Evolutionary conservation across 1,140 invertebrate genomes (phyloP), one percentile per base, ranked within the genome.

Genomic region (Acromyrmex heyeri): DNA sequence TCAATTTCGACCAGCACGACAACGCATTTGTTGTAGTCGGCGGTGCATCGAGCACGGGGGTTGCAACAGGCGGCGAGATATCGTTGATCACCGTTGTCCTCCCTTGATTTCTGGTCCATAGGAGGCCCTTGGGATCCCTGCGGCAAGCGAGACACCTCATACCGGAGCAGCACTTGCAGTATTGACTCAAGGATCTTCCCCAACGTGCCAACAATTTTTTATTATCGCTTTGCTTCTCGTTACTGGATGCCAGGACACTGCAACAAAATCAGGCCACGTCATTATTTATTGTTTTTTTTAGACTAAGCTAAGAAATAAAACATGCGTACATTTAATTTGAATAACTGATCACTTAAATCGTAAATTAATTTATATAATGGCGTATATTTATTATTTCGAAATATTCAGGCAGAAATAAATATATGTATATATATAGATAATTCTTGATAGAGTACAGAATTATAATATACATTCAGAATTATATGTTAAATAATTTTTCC

Each of bases 131-230:
- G 27, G 92, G 91, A 30, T 93, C 92, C 53, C 93, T 92, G 12
- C 93, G 93, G 61, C 93, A 94, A 0, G 94, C 94, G 0, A 94
- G 65, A 18, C 94, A 95, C 82, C 92, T 92, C 94, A 95, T 95
- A 57, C 90, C 87, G 0, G 93, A 83, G 34, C 93, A 94, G 69
- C 93, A 92, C 89, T 92, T 91, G 89, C 91, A 90, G 64, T 87
- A 93, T 77, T 90, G 90, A 34, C 85, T 86, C 44, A 93, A 85
- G 2, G 87, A 92, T 34, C 91, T 92, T 21, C 87, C 92, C 90
- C 92, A 94, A n/a, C 93, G 91, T 38, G 61, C 85, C 38, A 92
- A n/a, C 14, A 92, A 70, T 57, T 86, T 90, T n/a, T 92, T 88
- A 14, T 34, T 57, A n/a, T 44, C 53, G 21, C 16, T 50, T 70